Evolutionary conservation across 2,113 vertebrate species (phyloP).

Genomic region (Megaceryle maxima): DNA sequence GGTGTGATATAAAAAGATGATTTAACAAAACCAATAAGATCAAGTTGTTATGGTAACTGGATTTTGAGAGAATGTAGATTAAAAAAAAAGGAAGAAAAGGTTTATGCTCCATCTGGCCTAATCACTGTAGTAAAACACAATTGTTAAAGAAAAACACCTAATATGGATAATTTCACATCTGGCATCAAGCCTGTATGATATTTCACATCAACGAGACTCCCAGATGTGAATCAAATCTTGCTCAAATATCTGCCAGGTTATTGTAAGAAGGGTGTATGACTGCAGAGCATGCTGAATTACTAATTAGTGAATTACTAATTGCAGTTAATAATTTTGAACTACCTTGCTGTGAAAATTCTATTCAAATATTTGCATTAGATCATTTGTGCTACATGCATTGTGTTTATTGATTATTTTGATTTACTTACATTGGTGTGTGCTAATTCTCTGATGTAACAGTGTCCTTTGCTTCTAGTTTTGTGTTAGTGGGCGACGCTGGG

Average conservation of each 20-base stretch:
- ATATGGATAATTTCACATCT: slow-evolving; percentile 70
- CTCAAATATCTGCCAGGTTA: slow-evolving; percentile 17
- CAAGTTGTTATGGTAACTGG: slow-evolving; percentile 72
- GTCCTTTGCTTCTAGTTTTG: not conserved
- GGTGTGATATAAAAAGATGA: slow-evolving; percentile 38
- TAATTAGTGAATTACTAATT: slow-evolving; percentile 1
- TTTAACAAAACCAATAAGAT: slow-evolving; percentile 51
- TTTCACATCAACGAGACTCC: slow-evolving; percentile 57
- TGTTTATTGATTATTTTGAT: slow-evolving; percentile 8
- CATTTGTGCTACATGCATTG: not conserved
- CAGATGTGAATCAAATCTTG: slow-evolving; percentile 46
- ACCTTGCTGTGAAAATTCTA: not conserved
- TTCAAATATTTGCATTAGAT: not conserved
- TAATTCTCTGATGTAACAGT: not conserved
- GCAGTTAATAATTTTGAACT: slow-evolving; percentile 18
- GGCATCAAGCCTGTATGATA: slow-evolving; percentile 37
- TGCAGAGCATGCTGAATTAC: not conserved
- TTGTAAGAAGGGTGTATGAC: not conserved
- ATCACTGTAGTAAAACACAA: slow-evolving; percentile 57
- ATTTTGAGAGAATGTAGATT: slow-evolving; percentile 41
- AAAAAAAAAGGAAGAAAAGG: not conserved
- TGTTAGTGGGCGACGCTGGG: not conserved
- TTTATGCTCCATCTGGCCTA: slow-evolving; percentile 63
- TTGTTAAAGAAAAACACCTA: slow-evolving; percentile 56
- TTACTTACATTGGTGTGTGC: not conserved